These are phyloP conservation scores for Neofelis nebulosa DNA, from an alignment of 2,113 vertebrate species.

Conservation along the genomic window DNA sequence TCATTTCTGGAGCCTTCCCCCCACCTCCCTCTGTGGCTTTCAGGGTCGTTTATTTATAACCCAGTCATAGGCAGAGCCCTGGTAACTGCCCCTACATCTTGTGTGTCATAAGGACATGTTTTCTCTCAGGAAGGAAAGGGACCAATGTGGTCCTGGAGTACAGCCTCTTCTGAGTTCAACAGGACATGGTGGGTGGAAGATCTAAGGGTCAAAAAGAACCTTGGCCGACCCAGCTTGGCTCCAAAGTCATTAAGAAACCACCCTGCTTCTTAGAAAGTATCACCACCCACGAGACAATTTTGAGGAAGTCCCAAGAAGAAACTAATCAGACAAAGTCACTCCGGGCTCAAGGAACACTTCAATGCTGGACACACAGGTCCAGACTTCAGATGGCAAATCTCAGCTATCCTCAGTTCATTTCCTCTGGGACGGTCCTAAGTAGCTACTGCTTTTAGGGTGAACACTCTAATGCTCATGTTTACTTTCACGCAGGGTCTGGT, in stretches of 20 bases:
- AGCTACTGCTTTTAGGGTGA: background rate
- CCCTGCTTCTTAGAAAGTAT: constrained; percentile 51
- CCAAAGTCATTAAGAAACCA: constrained; percentile 19
- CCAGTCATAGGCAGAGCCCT: background rate
- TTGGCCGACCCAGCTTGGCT: background rate
- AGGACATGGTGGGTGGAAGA: background rate
- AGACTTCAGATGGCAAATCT: background rate
- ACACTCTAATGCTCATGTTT: background rate
- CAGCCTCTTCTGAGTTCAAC: background rate
- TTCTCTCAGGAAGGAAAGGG: background rate
- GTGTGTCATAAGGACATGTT: background rate
- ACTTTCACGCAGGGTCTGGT: background rate
- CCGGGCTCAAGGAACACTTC: background rate
- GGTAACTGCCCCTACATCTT: background rate
- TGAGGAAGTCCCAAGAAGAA: constrained; percentile 11
- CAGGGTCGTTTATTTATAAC: constrained; percentile 65
- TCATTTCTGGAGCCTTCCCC: constrained; percentile 46
- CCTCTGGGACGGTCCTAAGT: background rate
- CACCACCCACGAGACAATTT: background rate
- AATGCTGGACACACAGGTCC: background rate
- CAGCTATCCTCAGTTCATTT: background rate
- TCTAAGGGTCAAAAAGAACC: background rate
- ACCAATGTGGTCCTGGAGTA: background rate
- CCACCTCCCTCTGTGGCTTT: constrained; percentile 9
- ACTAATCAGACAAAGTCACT: background rate